phyloP scores from a whole-genome alignment of 2,113 vertebrate species.

The Calidris pygmaea region DNA sequence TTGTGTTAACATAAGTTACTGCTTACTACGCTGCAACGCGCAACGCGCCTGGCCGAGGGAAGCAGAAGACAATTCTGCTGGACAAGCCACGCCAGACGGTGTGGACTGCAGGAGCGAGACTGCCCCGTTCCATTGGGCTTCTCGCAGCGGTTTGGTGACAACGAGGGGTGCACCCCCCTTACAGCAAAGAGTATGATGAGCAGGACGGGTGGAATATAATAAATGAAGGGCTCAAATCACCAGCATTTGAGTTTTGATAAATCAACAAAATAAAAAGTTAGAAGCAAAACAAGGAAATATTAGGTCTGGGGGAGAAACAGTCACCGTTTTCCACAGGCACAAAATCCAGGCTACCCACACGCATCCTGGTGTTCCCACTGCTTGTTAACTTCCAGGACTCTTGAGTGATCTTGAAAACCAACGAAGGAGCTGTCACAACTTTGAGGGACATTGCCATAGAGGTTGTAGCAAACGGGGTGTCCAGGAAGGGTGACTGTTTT shows the following conservation, averaged over 20 bases:
- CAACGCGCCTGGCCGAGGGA: not conserved
- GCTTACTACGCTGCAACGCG: not conserved
- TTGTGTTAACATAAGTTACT: not conserved
- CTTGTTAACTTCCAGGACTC: not conserved
- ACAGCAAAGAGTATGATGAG: not conserved
- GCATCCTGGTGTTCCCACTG: not conserved
- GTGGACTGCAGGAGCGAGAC: not conserved
- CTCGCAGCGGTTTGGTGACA: not conserved
- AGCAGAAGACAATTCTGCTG: not conserved
- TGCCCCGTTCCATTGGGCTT: not conserved
- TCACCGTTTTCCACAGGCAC: not conserved
- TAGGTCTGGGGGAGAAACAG: not conserved
- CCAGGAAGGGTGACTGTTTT: not conserved
- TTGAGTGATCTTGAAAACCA: not conserved
- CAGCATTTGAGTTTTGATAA: not conserved
- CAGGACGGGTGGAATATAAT: not conserved
- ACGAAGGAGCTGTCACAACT: not conserved
- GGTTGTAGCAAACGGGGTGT: not conserved
- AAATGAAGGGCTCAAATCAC: not conserved
- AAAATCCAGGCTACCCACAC: not conserved
- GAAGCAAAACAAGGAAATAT: not conserved
- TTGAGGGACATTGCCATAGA: not conserved
- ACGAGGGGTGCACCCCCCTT: accelerated
- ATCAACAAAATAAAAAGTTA: not conserved
- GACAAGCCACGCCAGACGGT: not conserved